Percentiles rank a stretch among this genome's conserved stretches.
phyloP scores from a whole-genome alignment of 2,113 vertebrate species.

The Ascaphus truei region DNA sequence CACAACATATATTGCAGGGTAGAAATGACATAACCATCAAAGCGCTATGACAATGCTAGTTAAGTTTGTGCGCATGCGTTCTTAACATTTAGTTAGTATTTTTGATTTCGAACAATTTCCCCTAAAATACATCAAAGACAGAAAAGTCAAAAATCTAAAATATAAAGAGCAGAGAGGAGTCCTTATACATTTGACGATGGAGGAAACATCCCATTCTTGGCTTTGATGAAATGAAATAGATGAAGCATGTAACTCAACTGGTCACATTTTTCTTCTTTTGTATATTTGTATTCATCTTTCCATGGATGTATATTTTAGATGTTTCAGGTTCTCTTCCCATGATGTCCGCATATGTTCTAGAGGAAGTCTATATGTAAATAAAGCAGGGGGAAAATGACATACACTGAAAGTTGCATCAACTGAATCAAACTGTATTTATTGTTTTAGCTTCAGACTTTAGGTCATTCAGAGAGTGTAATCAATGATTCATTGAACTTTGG shows the following conservation, averaged over 20 bases:
- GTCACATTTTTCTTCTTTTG: slow-evolving; percentile 35
- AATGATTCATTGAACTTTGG: slow-evolving; percentile 16
- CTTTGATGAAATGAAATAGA: slow-evolving; percentile 47
- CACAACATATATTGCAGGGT: too few relatives aligned
- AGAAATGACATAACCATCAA: too few relatives aligned
- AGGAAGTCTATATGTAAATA: slow-evolving; percentile 32
- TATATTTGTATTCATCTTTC: slow-evolving; percentile 17
- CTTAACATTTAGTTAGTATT: too few relatives aligned
- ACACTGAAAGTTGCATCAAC: slow-evolving; percentile 20
- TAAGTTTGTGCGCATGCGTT: too few relatives aligned
- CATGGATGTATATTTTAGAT: slow-evolving; percentile 43
- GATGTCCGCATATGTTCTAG: slow-evolving; percentile 24
- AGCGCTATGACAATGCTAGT: too few relatives aligned
- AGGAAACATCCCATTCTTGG: too few relatives aligned
- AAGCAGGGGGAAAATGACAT: slow-evolving; percentile 22
- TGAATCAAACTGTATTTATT: slow-evolving; percentile 36
- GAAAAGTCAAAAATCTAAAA: too few relatives aligned
- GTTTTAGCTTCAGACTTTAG: slow-evolving; percentile 33
- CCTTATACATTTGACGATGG: too few relatives aligned
- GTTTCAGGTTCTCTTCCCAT: not conserved
- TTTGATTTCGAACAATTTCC: too few relatives aligned
- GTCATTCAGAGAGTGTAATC: not conserved
- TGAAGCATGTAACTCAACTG: slow-evolving; percentile 41
- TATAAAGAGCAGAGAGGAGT: too few relatives aligned
- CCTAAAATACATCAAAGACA: too few relatives aligned